Evolutionary conservation across 2,888 invertebrate species (phyloP), one percentile per base, ranked within the genome.

Genomic region (Drosophila antonietae): DNA sequence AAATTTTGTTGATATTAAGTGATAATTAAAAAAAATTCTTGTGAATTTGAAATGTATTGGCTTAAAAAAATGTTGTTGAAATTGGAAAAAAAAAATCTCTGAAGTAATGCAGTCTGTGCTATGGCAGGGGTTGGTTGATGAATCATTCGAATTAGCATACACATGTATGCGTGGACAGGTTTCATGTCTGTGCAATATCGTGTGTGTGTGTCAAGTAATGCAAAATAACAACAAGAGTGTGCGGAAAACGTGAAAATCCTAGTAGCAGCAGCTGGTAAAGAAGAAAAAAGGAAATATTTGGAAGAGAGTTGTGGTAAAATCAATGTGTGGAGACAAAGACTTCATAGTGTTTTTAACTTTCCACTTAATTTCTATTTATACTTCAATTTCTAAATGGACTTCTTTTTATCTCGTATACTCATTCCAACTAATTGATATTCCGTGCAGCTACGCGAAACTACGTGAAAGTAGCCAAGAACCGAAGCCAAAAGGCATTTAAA

Each of bases 151-250:
- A 53, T 61, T 66, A 68, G 70, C 77, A 61, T 51, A 57, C 60
- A 63, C 39, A 63, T 56, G 52, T 58, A 60, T 65, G 52, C 53
- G 58, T 65, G 64, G 31, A 57, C 59, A 68, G 61, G 51, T 59
- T 68, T 46, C 37, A 31, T 47, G 44, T 35, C 33, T 60, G 33
- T 49, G 20, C 20, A 28, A 44, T 3, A 51, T 14, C 28, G 10
- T 63, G 41, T 37, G 37, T 37, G 53, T 35, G 47, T 51, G 28
- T 37, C 52, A 58, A 75, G 78, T 73, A 85, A 88, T 69, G 78
- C 68, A 83, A 88, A 83, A 88, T 80, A 85, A 83, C 78, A 83
- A 88, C 78, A 88, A 80, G 61, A 74, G 58, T 66, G 57, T 66
- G 62, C 68, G 55, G 73, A 77, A 47, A 77, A 63, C 47, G 57